Base-by-base conservation (phyloP, 2,888 invertebrate genomes). In the Xestia rhomboidea region DNA sequence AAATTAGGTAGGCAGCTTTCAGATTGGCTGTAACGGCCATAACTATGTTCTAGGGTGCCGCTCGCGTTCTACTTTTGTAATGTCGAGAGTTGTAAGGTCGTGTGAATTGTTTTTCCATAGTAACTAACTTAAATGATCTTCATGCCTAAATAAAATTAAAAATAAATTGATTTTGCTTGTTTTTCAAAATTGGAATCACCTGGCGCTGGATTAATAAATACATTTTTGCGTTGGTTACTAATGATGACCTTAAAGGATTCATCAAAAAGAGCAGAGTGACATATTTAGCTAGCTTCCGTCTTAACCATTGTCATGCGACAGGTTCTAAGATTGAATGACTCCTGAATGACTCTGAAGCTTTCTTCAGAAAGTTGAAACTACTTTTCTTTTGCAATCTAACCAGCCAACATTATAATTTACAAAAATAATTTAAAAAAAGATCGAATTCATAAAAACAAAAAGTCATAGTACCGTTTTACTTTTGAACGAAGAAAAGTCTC, bases 401-500 rank as follows among this genome's bases (percentile, higher is more conserved):
- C 30, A 46, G 15, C 21, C 21, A 21, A 15, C 10, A 15, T 30
- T 11, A 54, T 21, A 34, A 74, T 21, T 10, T 10, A 44, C 15
- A 74, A 41, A 51, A 51, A 24, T 4, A 15, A 6, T 44, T 24
- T 10, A 44, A 2, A n/a, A 38, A 44, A 57, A 21, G 2, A 21
- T 6, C 24, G 11, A 34, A 38, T n/a, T n/a, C n/a, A n/a, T 8
- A 4, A 54, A 75, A 41, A 66, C n/a, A 54, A 54, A 27, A 49
- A 57, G 27, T 60, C 41, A 49, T 62, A 44, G 34, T 41, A 70
- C 7, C 49, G 6, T 51, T 64, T 49, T 64, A 64, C 54, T 68
- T 57, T 66, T 68, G 8, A 49, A 41, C 27, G 18, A 63, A 74
- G 46, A 64, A 54, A 68, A n/a, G 83, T 85, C 76, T 89, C 88